Base-by-base conservation (phyloP, 2,113 vertebrate genomes). In the Rhea pennata region DNA sequence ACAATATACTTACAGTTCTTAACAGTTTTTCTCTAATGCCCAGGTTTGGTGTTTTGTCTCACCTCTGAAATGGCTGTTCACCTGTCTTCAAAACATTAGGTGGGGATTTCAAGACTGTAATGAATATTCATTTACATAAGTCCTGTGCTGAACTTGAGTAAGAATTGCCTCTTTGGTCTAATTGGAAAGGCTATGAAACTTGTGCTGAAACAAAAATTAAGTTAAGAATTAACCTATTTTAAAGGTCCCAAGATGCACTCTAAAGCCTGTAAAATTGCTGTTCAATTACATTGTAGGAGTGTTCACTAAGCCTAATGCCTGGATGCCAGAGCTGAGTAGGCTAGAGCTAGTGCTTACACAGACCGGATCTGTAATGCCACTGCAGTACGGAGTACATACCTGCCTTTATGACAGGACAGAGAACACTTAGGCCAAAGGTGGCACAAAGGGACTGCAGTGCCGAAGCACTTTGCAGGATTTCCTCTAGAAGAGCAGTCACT, bases 361-460 rank as follows among this genome's bases (percentile, higher is more conserved):
- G 51, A 20, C 33, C 11, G 7, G 29, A 9, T 42, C 27, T 50
- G 64, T 19, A n/a, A 27, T 8, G 17, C 40, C 39, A 2, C 62
- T 61, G 64, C 36, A 29, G 64, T 19, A 6, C 15, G 64, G 36
- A 42, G 44, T 5, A 10, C 13, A 1, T 6, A 10, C 44, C 44
- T 53, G 54, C 74, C 65, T 53, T 44, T 17, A 13, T 16, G 10
- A 16, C n/a, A 33, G 29, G 84, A 33, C 36, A 19, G 65, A 42
- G 64, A 19, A 13, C 31, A 26, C 53, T 33, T 67, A 8, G 42
- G 53, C 59, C 61, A 40, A 3, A 42, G 31, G 65, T 29, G 15
- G 24, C 13, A 19, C 2, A 2, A 50, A 51, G 36, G 64, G 44
- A 29, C 53, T 26, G 44, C 36, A 12, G 73, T 1, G 1, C 1